Conservation (phyloP, 2,797 vertebrate species). For the Sebastes goodei region DNA sequence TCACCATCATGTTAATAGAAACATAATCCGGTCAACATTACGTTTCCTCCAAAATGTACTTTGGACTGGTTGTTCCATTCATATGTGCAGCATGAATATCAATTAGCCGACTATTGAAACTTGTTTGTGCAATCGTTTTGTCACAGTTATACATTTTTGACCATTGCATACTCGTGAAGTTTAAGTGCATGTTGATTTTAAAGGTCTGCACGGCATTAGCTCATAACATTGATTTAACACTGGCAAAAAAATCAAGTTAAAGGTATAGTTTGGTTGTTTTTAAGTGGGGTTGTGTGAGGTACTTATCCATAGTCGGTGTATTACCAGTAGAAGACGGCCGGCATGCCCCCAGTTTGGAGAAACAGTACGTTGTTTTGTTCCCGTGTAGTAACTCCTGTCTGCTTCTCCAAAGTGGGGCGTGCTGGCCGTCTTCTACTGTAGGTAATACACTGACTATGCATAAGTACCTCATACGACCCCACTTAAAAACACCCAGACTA, state of each 20-base stretch:
- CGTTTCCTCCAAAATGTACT: background rate
- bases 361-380: background rate
- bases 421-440: background rate
- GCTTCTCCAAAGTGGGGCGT: no score
- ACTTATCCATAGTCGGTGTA: background rate
- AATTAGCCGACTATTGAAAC: background rate
- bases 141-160: background rate
- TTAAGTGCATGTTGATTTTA: background rate
- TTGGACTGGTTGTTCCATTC: background rate
- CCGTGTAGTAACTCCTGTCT: background rate
- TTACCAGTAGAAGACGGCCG: background rate
- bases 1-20: no score
- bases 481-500: background rate
- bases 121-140: no score
- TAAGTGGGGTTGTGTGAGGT: no score
- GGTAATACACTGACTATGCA: background rate
- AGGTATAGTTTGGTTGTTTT: no score
- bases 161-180: background rate
- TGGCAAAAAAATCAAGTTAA: no score
- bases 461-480: background rate
- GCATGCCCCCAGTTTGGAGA: background rate
- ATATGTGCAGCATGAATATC: background rate
- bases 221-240: no score
- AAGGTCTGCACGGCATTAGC: background rate
- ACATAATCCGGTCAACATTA: no score